These are phyloP conservation scores for Phortica variegata DNA, from an alignment of 1,140 invertebrate genomes.

Conservation along the genomic window DNA sequence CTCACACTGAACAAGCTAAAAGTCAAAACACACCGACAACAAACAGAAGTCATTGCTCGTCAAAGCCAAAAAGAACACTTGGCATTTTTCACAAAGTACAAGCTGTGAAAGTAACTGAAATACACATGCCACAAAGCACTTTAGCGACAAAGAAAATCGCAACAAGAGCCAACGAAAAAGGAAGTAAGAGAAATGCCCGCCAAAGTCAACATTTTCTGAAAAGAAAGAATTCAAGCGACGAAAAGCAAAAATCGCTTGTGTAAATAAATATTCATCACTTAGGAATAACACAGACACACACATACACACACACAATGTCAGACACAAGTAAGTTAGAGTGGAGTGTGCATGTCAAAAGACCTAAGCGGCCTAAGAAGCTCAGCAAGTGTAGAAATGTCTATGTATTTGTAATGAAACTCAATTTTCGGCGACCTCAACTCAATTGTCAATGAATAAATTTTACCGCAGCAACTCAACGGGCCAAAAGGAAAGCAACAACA, in stretches of 20 bases:
- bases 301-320: background rate
- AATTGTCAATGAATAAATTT: slow-evolving; percentile 55
- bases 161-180: slow-evolving; percentile 17
- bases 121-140: slow-evolving; percentile 20
- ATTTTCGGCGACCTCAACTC: slow-evolving; percentile 47
- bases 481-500: no score
- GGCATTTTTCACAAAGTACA: slow-evolving; percentile 30
- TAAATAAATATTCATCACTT: slow-evolving; percentile 52
- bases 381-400: slow-evolving; percentile 4
- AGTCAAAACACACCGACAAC: no score
- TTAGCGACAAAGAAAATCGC: no score
- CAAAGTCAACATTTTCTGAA: slow-evolving; percentile 24
- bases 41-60: no score
- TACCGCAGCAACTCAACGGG: slow-evolving; percentile 6
- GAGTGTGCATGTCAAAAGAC: slow-evolving; percentile 31
- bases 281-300: slow-evolving; percentile 14
- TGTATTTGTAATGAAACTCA: slow-evolving; percentile 34
- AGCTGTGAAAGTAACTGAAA: slow-evolving; percentile 34
- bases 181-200: slow-evolving; percentile 15
- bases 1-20: no score
- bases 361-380: slow-evolving; percentile 8
- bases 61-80: slow-evolving; percentile 45
- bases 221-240: slow-evolving; percentile 50
- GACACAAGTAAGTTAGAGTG: background rate
- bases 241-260: slow-evolving; percentile 47